Base-by-base conservation (phyloP, 1,140 invertebrate genomes). In the Formica selysi region DNA sequence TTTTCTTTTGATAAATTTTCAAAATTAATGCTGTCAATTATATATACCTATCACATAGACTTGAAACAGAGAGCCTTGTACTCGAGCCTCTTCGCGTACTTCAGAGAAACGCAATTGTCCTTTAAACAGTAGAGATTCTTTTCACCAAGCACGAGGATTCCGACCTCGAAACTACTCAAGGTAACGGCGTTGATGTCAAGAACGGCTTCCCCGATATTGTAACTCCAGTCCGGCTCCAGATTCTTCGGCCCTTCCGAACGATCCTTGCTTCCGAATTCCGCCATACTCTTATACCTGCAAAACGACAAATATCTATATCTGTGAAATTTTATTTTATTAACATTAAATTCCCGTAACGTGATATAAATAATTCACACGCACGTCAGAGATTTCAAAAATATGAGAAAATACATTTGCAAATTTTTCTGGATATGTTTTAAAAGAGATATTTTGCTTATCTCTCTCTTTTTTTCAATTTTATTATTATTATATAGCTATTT, bases 81-180 rank as follows among this genome's bases (percentile, higher is more conserved):
- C 89, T 98, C 98, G 73, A 98, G 96, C 92, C 97, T 97, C 91
- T 98, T 98, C 94, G 97, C 97, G 91, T 97, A 97, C 90, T 96
- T 97, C 62, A 98, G 94, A 54, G 96, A 95, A 6, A 93, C 88
- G 41, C 97, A 98, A 78, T 96, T 96, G 88, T 98, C 97, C 90
- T 96, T 97, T 76, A 98, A 95, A 92, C 97, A 98, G 91, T 97
- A 98, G 6, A 98, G 94, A 94, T 97, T 97, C 92, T 96, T 96
- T 91, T 97, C 97, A 74, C 97, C 97, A 36, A 98, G 94, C 26
- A 97, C 96, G 41, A 98, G 91, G 51, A 98, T 96, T 85, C 96
- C 96, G 7, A 95, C 93, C 86, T 96, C 95, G 68, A 95, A 95
- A 54, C 94, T 95, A 67, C 93, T 95, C 68, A 95, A 87, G n/a